phyloP scores from a whole-genome alignment of 2,888 invertebrate species.

The Zygothrica quintamaculata region DNA sequence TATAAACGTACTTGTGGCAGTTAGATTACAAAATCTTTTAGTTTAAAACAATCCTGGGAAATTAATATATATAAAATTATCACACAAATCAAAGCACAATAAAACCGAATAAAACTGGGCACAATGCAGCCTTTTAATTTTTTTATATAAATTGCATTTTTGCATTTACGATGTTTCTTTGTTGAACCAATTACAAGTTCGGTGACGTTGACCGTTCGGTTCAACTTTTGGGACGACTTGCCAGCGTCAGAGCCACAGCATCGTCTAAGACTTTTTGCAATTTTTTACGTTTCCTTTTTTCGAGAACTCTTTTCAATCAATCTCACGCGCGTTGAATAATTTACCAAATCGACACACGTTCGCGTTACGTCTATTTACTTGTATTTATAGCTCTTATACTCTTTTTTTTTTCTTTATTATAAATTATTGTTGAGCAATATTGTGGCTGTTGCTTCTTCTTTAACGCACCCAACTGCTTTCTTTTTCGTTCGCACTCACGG shows the following conservation, averaged over 20 bases:
- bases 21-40: conserved; percentile 19
- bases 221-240: conserved; percentile 47
- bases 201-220: conserved; percentile 62
- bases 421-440: conserved; percentile 60
- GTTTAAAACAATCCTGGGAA: conserved; percentile 6
- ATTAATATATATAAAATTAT: conserved; percentile 14
- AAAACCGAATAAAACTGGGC: conserved; percentile 9
- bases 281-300: conserved; percentile 40
- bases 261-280: conserved; percentile 14
- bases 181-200: conserved; percentile 58
- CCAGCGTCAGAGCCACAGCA: conserved; percentile 47
- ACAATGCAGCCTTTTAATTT: conserved; percentile 3
- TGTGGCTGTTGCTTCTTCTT: conserved; percentile 45
- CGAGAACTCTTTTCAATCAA: conserved; percentile 48
- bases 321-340: conserved; percentile 39
- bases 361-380: conserved; percentile 42
- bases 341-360: conserved; percentile 18
- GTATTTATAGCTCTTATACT: conserved; percentile 34
- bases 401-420: conserved; percentile 48
- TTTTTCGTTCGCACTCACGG: conserved; percentile 58
- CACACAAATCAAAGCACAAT: conserved; percentile 19
- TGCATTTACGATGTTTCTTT: conserved; percentile 40
- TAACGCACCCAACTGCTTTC: conserved; percentile 57
- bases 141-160: conserved; percentile 19
- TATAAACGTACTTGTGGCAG: conserved; percentile 44